These are phyloP conservation scores for Thoracochromis brauschi DNA, from an alignment of 2,113 vertebrate species.

Conservation along the genomic window DNA sequence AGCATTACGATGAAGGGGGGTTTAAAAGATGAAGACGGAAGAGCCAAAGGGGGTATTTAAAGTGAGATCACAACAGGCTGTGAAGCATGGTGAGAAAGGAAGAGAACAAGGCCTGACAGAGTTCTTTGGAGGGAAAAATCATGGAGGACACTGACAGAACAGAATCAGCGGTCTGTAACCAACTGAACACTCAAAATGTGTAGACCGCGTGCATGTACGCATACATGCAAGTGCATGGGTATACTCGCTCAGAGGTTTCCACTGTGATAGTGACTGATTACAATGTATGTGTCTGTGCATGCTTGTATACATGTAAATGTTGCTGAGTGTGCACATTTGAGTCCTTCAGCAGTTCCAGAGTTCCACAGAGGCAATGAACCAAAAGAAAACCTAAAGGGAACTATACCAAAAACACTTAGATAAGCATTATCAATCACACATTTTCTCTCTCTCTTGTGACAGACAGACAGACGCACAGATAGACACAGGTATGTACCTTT, in stretches of 20 bases:
- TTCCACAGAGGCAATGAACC: conserved; percentile 6
- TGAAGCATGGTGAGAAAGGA: neutral
- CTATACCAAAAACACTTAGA: neutral
- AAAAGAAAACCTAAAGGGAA: neutral
- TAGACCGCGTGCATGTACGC: neutral
- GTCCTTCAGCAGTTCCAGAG: neutral
- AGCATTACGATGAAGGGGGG: neutral
- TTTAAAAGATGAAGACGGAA: neutral
- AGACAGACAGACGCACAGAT: neutral
- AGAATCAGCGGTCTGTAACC: conserved; percentile 3
- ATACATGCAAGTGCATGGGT: neutral
- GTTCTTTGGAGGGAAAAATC: neutral
- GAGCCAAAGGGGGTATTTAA: neutral
- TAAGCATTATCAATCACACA: neutral
- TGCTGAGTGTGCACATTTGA: neutral
- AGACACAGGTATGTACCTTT: conserved; percentile 7
- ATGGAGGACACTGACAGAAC: neutral
- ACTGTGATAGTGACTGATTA: conserved; percentile 24
- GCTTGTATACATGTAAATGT: neutral
- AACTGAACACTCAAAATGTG: neutral
- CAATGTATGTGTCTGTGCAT: neutral
- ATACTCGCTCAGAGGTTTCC: neutral
- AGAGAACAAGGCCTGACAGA: neutral
- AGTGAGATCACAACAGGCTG: neutral
- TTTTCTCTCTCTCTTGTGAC: neutral